These are phyloP conservation scores for Zaprionus lineosus DNA, from an alignment of 2,888 invertebrate genomes.

Conservation along the genomic window DNA sequence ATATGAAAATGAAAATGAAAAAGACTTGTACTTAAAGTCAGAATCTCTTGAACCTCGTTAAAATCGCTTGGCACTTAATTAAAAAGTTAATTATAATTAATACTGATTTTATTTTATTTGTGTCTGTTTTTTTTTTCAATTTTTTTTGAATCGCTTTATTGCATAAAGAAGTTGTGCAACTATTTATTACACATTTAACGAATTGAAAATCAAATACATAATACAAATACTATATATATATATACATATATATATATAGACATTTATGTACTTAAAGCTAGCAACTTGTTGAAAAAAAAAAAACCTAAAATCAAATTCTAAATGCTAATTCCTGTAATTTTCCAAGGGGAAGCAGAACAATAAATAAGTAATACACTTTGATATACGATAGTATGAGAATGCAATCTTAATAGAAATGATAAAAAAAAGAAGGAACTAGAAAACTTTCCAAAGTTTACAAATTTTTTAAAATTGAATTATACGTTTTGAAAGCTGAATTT, in stretches of 20 bases:
- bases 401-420: conserved; percentile 27
- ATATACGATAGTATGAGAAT: conserved; percentile 57
- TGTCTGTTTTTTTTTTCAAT: conserved; percentile 17
- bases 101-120: too few species aligned
- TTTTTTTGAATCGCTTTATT: conserved; percentile 45
- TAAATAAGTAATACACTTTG: conserved; percentile 55
- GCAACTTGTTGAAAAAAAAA: conserved; percentile 63
- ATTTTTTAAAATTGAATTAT: conserved; percentile 50
- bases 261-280: conserved; percentile 73
- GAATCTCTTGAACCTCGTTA: conserved; percentile 49
- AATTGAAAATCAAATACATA: conserved; percentile 66
- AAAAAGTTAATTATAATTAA: too few species aligned
- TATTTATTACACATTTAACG: conserved; percentile 66
- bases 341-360: conserved; percentile 43
- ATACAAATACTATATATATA: conserved; percentile 51
- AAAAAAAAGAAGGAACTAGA: conserved; percentile 26
- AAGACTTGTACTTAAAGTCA: conserved; percentile 44
- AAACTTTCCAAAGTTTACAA: conserved; percentile 51
- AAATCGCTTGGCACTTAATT: not conserved
- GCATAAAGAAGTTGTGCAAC: conserved; percentile 48
- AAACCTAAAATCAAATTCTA: conserved; percentile 70
- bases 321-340: conserved; percentile 55
- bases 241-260: conserved; percentile 48
- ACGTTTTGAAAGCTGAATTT: conserved; percentile 41
- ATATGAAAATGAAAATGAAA: conserved; percentile 14